Evolutionary conservation across 1,140 invertebrate genomes (phyloP).

Genomic region (Drosophila carrolli): DNA sequence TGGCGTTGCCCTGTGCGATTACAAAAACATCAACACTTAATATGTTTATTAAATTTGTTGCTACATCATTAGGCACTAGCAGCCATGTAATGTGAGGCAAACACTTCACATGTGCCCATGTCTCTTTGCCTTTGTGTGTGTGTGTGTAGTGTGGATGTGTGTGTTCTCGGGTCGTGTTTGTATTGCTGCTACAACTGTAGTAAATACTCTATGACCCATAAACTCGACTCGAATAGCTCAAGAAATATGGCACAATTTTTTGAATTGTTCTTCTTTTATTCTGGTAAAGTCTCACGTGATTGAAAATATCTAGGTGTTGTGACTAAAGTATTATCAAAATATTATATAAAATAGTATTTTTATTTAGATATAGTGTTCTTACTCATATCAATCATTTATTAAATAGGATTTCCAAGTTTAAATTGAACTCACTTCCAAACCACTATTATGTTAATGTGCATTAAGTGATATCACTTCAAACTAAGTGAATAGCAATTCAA

Average conservation of each 20-base stretch:
- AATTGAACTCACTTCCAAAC: not conserved
- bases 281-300: no score
- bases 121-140: constrained; percentile 2
- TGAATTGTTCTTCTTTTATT: no score
- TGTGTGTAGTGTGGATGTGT: constrained; percentile 5
- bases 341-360: no score
- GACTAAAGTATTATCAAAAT: no score
- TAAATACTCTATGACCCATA: constrained; percentile 33
- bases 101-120: constrained; percentile 56
- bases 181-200: constrained; percentile 20
- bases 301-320: no score
- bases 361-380: no score
- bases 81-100: constrained; percentile 74
- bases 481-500: not conserved
- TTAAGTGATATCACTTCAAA: not conserved
- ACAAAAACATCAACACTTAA: constrained; percentile 83
- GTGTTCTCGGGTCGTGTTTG: constrained; percentile 8
- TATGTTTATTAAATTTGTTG: constrained; percentile 84
- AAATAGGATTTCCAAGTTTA: not conserved
- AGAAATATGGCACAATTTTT: not conserved
- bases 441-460: constrained; percentile 6
- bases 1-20: constrained; percentile 58
- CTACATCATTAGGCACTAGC: constrained; percentile 83
- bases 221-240: constrained; percentile 1
- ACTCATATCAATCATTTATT: no score